These are phyloP conservation scores for Chaetodon auriga DNA, from an alignment of 2,113 vertebrate genomes.

Conservation along the genomic window DNA sequence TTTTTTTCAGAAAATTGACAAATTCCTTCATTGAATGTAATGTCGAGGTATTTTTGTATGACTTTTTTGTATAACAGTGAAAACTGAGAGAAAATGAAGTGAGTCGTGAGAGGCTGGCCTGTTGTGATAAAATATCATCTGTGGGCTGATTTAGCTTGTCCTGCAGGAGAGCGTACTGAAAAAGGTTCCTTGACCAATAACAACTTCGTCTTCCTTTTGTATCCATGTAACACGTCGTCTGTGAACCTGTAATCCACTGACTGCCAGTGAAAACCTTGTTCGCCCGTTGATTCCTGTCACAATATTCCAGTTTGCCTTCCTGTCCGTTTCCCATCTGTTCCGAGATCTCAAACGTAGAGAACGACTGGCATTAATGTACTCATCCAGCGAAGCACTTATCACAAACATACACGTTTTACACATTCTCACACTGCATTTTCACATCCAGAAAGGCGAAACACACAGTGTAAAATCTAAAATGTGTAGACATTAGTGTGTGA, in stretches of 20 bases:
- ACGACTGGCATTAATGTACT: slow-evolving; percentile 2
- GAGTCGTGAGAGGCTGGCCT: slow-evolving; percentile 37
- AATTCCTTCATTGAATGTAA: slow-evolving; percentile 82
- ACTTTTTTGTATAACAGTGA: slow-evolving; percentile 73
- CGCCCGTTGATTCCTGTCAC: slow-evolving; percentile 6
- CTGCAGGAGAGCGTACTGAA: slow-evolving; percentile 28
- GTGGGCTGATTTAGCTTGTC: slow-evolving; percentile 31
- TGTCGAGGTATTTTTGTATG: slow-evolving; percentile 78
- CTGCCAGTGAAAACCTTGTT: slow-evolving; percentile 35
- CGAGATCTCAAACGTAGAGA: slow-evolving; percentile 1
- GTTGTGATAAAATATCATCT: slow-evolving; percentile 41
- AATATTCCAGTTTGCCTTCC: slow-evolving; percentile 63
- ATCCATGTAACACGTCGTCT: slow-evolving; percentile 26
- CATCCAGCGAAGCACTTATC: slow-evolving; percentile 34
- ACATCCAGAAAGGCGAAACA: slow-evolving; percentile 13
- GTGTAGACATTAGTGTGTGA: slow-evolving; percentile 28
- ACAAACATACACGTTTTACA: slow-evolving; percentile 17
- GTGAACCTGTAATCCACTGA: slow-evolving; percentile 31
- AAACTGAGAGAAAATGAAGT: slow-evolving; percentile 44
- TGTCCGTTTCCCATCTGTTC: slow-evolving; percentile 10
- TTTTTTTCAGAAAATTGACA: slow-evolving; percentile 73
- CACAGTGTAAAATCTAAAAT: not conserved
- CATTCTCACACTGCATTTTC: slow-evolving; percentile 10
- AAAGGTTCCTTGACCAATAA: slow-evolving; percentile 43
- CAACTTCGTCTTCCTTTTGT: slow-evolving; percentile 64